Evolutionary conservation across 2,888 invertebrate genomes (phyloP).

Genomic region (Nebria salina): DNA sequence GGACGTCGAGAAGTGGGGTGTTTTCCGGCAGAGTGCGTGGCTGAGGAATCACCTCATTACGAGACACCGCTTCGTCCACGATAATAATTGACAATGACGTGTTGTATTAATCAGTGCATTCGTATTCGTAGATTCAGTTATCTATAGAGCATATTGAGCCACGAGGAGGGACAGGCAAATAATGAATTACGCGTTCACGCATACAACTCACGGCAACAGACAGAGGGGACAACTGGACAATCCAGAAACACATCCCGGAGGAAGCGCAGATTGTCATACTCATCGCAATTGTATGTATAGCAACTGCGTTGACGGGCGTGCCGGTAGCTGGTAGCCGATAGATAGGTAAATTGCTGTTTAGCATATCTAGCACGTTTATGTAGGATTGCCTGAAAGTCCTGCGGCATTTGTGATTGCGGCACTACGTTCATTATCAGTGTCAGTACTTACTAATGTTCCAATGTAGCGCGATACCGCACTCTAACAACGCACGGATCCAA

Average conservation of each 20-base stretch:
- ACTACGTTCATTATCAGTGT: conserved; percentile 39
- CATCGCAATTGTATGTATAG: background rate
- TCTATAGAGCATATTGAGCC: conserved; percentile 37
- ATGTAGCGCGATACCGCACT: conserved; percentile 28
- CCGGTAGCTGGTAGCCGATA: conserved; percentile 5
- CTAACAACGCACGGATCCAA: conserved; percentile 15
- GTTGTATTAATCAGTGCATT: conserved; percentile 60
- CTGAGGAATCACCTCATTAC: conserved; percentile 60
- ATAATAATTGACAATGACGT: conserved; percentile 63
- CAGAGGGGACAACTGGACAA: background rate
- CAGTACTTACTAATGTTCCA: conserved; percentile 38
- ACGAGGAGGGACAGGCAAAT: conserved; percentile 1
- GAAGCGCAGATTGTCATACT: background rate
- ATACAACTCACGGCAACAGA: background rate
- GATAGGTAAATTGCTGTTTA: conserved; percentile 35
- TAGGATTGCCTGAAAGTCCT: conserved; percentile 32
- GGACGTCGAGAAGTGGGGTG: conserved; percentile 43
- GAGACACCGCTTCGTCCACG: conserved; percentile 36
- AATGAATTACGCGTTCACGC: conserved; percentile 13
- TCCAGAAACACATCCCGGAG: background rate
- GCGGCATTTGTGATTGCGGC: conserved; percentile 38
- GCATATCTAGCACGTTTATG: conserved; percentile 40
- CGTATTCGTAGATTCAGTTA: conserved; percentile 54
- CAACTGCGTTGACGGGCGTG: background rate
- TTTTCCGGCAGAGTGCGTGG: conserved; percentile 56